Base-by-base conservation (phyloP, 2,888 invertebrate genomes). In the Folsomia manolachei region DNA sequence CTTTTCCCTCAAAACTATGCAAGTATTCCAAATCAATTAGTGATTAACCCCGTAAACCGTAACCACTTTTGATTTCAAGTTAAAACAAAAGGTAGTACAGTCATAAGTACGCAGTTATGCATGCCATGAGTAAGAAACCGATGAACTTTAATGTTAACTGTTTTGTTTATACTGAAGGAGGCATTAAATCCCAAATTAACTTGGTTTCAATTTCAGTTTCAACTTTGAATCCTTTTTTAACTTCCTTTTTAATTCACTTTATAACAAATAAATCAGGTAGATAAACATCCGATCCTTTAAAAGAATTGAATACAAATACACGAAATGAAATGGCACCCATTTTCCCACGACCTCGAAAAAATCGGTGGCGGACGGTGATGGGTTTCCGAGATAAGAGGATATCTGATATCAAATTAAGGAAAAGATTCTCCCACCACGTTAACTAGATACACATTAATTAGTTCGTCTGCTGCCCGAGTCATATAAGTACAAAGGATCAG, bases 1-100 rank as follows among this genome's bases (percentile, higher is more conserved):
- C 56, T 56, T 56, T 56, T 56, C 56, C 7, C 56, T 56, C 4
- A 56, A 56, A 56, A 39, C 7, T 39, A 39, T 21, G n/a, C 7
- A 56, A 56, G 56, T 56, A 56, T 56, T 56, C 21, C 56, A 56
- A 21, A 56, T 56, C 56, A 56, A 56, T 56, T 56, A 56, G 56
- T 19, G 21, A 19, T 56, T 19, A 21, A 56, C 56, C 56, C 56
- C 21, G 18, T 56, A 56, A 56, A 56, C 56, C 19, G 56, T 56
- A 56, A 56, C 56, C 56, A 56, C 56, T 56, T 56, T 56, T 56
- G 56, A 56, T 56, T 56, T 56, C 56, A n/a, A 56, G 21, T 19
- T 19, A n/a, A 56, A 56, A 56, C 56, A 56, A n/a, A n/a, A n/a
- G n/a, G n/a, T n/a, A n/a, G n/a, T n/a, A n/a, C n/a, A n/a, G n/a